Base-by-base conservation (phyloP, 2,888 invertebrate species). In the Eristalinus aeneus region DNA sequence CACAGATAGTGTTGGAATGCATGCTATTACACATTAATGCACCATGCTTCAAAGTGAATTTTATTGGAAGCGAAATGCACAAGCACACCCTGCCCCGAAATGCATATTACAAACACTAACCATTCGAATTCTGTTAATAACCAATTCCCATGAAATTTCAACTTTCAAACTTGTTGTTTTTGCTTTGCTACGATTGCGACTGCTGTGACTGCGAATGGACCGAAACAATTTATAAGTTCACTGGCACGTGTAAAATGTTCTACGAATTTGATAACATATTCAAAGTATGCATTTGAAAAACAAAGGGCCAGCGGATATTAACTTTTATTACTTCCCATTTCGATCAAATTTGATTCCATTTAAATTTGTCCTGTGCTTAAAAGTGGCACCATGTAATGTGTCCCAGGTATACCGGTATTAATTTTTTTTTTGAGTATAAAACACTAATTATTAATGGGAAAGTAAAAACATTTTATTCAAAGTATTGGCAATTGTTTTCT, bases 91-190 rank as follows among this genome's bases (percentile, higher is more conserved):
- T 27, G 2, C 27, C 27, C 2, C 39, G n/a, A 39, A 12, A 12
- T 9, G 10, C 36, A 71, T 72, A 71, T 78, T 78, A 16, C 31
- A 78, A 78, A 64, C 78, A 78, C 64, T 71, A 39, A 34, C 71
- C 56, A 39, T 46, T 64, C 10, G 72, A 71, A 71, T 65, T 39
- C 71, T 56, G 64, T 20, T 39, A 56, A 63, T 32, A 71, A 78
- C 58, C 64, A 58, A 71, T 71, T 78, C 34, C 64, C 78, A 64
- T 71, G 72, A 71, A 78, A 72, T 64, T 39, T 71, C 68, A 23
- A 71, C 64, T 56, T 27, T n/a, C 23, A 75, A 69, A 76, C 69
- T 61, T 68, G 76, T 63, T 69, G 54, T 63, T 63, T 68, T 63
- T 63, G 63, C 34, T 20, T 31, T 16, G 67, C 22, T 67, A 22